Conservation (phyloP, 2,797 vertebrate genomes). For the Anniella stebbinsi region DNA sequence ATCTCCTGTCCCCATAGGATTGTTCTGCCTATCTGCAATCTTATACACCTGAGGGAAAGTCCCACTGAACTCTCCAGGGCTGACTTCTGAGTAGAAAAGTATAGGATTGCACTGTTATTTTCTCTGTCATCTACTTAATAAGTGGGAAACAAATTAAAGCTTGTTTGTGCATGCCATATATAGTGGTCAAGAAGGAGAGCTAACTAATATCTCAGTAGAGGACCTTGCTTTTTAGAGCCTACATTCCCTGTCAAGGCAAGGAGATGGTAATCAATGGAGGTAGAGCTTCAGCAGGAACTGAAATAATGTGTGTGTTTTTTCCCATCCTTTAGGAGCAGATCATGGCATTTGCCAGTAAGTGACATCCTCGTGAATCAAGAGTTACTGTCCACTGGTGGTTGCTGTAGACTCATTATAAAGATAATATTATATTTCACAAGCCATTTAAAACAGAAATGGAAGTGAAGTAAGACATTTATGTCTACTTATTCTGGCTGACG, state of each 20-base stretch:
- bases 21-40: too few relatives aligned
- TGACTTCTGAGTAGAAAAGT: not conserved
- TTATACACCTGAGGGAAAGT: too few relatives aligned
- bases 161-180: not conserved
- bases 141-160: not conserved
- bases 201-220: not conserved
- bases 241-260: not conserved
- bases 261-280: not conserved
- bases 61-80: too few relatives aligned
- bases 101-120: not conserved
- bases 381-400: slow-evolving; percentile 18
- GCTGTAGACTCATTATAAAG: slow-evolving; percentile 5
- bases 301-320: slow-evolving; percentile 41
- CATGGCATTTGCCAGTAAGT: slow-evolving; percentile 94
- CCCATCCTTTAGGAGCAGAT: slow-evolving; percentile 90
- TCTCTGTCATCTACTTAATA: not conserved
- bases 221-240: not conserved
- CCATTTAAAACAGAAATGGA: not conserved
- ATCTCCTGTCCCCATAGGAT: too few relatives aligned
- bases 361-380: slow-evolving; percentile 63
- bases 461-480: slow-evolving; percentile 16
- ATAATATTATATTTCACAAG: slow-evolving; percentile 37
- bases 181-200: not conserved
- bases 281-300: not conserved
- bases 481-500: slow-evolving; percentile 15